Percentiles rank a stretch among this genome's conserved stretches.
These are phyloP conservation scores for Diploscapter pachys DNA, from an alignment of 1,140 invertebrate genomes.

Conservation along the genomic window DNA sequence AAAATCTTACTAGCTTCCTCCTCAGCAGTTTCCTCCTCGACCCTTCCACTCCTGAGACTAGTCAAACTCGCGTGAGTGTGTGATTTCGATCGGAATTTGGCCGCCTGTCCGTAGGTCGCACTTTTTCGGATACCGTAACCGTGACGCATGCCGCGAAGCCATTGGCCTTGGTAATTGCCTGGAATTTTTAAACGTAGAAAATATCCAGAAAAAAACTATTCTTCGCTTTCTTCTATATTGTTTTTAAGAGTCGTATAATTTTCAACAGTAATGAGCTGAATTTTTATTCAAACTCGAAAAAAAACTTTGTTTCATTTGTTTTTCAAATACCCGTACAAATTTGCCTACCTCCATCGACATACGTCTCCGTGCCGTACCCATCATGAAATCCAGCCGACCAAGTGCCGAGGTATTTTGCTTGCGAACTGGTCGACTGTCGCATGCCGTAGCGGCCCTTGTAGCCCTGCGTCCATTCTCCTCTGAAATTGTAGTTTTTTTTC, in stretches of 20 bases:
- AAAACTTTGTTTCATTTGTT: neutral
- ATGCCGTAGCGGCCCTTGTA: constrained; percentile 98
- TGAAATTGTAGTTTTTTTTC: neutral
- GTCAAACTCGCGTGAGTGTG: constrained; percentile 78
- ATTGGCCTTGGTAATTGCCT: constrained; percentile 99
- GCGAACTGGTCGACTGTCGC: constrained; percentile 82
- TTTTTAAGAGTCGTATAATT: no score
- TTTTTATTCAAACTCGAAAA: no score
- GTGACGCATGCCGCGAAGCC: constrained; percentile 92
- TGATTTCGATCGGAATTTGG: constrained; percentile 68
- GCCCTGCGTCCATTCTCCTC: constrained; percentile 98
- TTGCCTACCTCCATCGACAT: constrained; percentile 85
- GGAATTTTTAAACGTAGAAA: constrained; percentile 37
- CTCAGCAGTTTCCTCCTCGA: constrained; percentile 19
- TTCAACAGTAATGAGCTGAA: no score
- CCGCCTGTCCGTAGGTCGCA: constrained; percentile 78
- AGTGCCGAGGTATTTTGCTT: constrained; percentile 97
- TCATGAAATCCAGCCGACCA: constrained; percentile 98
- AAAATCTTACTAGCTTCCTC: neutral
- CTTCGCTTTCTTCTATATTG: no score
- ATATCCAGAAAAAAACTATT: constrained; percentile 2
- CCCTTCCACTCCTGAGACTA: constrained; percentile 67
- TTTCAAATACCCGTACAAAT: neutral
- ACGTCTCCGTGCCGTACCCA: constrained; percentile 98
- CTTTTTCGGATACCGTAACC: constrained; percentile 94